Conservation (phyloP, 1,140 invertebrate species). For the Panulirus ornatus region DNA sequence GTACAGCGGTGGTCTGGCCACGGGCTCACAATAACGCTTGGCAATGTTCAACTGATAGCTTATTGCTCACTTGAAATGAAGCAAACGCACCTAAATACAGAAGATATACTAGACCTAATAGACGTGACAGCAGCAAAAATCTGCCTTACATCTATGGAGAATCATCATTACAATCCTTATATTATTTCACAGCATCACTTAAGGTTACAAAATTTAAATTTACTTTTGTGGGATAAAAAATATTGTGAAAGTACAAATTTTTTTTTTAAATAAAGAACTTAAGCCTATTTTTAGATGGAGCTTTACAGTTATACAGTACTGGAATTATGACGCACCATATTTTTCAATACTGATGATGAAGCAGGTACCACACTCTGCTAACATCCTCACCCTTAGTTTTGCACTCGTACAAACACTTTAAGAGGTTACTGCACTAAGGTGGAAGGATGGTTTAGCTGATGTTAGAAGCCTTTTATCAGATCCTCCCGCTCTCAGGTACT, state of each 20-base stretch:
- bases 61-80: slow-evolving; percentile 73
- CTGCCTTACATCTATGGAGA: slow-evolving; percentile 72
- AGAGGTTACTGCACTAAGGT: slow-evolving; percentile 71
- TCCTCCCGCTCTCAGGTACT: slow-evolving; percentile 71
- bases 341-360: slow-evolving; percentile 70
- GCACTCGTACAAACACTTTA: slow-evolving; percentile 66
- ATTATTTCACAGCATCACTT: slow-evolving; percentile 69
- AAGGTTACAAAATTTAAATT: slow-evolving; percentile 72
- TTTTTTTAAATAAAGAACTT: slow-evolving; percentile 73
- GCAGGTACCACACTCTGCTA: slow-evolving; percentile 62
- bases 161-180: slow-evolving; percentile 73
- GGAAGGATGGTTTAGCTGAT: slow-evolving; percentile 63
- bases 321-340: slow-evolving; percentile 70
- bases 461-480: slow-evolving; percentile 56
- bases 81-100: slow-evolving; percentile 73
- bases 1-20: slow-evolving; percentile 70
- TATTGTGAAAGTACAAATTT: slow-evolving; percentile 74
- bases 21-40: slow-evolving; percentile 67
- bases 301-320: slow-evolving; percentile 72
- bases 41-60: slow-evolving; percentile 71
- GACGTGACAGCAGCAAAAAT: slow-evolving; percentile 56
- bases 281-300: slow-evolving; percentile 71
- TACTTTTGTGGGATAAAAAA: slow-evolving; percentile 69
- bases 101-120: slow-evolving; percentile 73
- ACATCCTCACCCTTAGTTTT: slow-evolving; percentile 55